Base-by-base conservation (phyloP, 2,888 invertebrate species). In the Apoderus coryli region DNA sequence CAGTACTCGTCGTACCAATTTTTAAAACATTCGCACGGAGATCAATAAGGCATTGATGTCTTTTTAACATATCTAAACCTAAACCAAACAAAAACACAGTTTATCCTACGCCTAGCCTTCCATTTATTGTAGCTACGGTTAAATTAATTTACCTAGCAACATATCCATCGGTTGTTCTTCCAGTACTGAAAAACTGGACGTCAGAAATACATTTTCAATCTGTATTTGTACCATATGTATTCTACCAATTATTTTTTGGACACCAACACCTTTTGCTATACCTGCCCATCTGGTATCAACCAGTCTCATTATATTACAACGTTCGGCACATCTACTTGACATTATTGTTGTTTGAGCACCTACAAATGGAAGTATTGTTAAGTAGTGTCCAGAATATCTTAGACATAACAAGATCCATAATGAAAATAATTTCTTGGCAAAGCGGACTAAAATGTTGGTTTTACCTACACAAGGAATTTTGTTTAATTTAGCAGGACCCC, bases 161-260 rank as follows among this genome's bases (percentile, higher is more conserved):
- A 98, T 92, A 50, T 98, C 96, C 90, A 96, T 93, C 1, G 90
- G 85, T 56, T 96, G 95, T 46, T 95, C 84, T 52, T 92, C 88
- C 26, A 98, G 67, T 22, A 98, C 90, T 15, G 92, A 90, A 60
- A 98, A 96, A 22, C 93, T 93, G 3, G 93, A 90, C 2, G 90
- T 88, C 23, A 98, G 67, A 57, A 85, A 92, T 52, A 86, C 88
- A 42, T 76, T 78, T 46, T 84, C 92, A 40, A 98, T 95, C 59
- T 95, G 84, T 58, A 98, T 85, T 60, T 95, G 90, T 5, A 84
- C 88, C 80, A 90, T 84, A 57, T 98, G 98, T 45, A 98, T 90
- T 35, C 95, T 71, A 2, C 98, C 98, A 37, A 93, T 80, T 45
- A 96, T 93, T 45, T 78, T 75, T 57, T 98, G 95, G 1, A 88